Conservation (phyloP, 2,797 vertebrate species). For the Paratrypauchen microcephalus region DNA sequence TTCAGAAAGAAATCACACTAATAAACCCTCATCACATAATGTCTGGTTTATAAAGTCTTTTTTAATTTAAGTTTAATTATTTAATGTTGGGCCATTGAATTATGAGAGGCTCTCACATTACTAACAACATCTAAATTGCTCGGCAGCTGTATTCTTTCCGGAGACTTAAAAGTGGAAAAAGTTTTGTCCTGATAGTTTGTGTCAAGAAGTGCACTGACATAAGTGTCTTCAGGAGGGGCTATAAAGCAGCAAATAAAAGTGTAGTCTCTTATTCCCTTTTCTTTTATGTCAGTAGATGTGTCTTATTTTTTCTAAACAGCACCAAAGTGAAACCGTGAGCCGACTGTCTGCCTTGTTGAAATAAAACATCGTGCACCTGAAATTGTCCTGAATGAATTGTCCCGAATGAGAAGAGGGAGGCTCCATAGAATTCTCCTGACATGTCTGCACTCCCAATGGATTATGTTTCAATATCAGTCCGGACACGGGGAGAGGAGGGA, state of each 20-base stretch:
- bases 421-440: conserved; percentile 73
- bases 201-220: neutral
- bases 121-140: neutral
- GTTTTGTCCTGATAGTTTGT: conserved; percentile 4
- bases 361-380: conserved; percentile 61
- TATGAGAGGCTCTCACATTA: neutral
- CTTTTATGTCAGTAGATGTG: conserved; percentile 4
- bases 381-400: conserved; percentile 59
- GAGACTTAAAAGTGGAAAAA: neutral
- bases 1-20: neutral
- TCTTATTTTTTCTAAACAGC: conserved; percentile 17
- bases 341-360: conserved; percentile 53
- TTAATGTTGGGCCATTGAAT: neutral
- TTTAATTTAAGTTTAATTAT: neutral
- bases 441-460: conserved; percentile 81
- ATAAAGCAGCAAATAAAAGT: neutral
- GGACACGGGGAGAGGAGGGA: conserved; percentile 59
- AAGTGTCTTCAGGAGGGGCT: conserved; percentile 30
- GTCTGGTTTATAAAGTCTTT: neutral
- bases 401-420: conserved; percentile 38
- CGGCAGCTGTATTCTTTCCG: neutral
- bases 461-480: conserved; percentile 83
- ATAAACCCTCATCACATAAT: neutral
- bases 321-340: conserved; percentile 31
- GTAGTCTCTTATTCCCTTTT: neutral